A percentile compares a stretch with the other conserved stretches of the same genome.
Conservation (phyloP, 2,113 vertebrate species). For the Anhinga rufa region DNA sequence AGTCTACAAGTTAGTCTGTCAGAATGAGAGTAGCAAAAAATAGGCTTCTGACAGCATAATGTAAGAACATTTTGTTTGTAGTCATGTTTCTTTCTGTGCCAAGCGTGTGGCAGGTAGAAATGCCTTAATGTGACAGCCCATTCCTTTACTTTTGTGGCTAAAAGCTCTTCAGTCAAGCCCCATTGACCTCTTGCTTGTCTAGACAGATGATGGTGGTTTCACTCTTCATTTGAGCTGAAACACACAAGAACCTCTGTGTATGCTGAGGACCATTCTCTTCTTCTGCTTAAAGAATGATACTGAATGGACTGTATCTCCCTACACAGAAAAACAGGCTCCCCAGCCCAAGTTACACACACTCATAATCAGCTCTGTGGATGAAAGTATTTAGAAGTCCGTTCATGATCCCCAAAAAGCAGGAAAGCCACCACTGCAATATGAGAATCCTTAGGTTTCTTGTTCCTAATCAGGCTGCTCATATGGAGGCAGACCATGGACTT, state of each 20-base stretch:
- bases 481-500: not conserved
- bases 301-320: not conserved
- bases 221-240: not conserved
- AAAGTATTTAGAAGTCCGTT: not conserved
- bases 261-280: not conserved
- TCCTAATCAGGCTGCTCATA: not conserved
- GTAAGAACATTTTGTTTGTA: constrained; percentile 54
- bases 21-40: constrained; percentile 44
- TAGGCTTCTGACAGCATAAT: constrained; percentile 51
- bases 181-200: not conserved
- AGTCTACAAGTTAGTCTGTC: constrained; percentile 57
- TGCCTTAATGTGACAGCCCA: constrained; percentile 48
- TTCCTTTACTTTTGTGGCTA: constrained; percentile 25
- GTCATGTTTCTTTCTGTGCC: constrained; percentile 50
- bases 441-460: not conserved
- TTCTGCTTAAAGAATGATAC: not conserved
- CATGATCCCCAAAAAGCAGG: not conserved
- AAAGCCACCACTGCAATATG: not conserved
- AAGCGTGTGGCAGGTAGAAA: constrained; percentile 24
- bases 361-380: not conserved
- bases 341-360: not conserved
- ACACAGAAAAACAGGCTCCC: not conserved
- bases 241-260: not conserved
- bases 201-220: not conserved
- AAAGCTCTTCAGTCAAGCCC: constrained; percentile 1